phyloP scores from a whole-genome alignment of 2,888 invertebrate species.

The Heliconius charithonia region DNA sequence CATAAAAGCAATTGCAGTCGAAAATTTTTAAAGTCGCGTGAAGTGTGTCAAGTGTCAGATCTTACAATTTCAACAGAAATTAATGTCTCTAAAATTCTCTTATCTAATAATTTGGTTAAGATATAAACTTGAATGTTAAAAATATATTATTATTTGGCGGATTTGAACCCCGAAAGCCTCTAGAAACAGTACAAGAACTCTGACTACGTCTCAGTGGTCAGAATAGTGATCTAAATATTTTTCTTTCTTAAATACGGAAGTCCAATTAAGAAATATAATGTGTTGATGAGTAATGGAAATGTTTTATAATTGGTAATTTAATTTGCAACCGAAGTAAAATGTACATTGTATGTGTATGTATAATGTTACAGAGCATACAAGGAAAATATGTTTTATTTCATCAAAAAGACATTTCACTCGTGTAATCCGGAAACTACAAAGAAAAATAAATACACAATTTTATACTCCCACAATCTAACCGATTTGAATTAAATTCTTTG shows the following conservation, averaged over 20 bases:
- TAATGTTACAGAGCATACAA: not conserved
- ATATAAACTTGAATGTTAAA: too few relatives aligned
- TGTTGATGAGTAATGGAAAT: too few relatives aligned
- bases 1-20: too few relatives aligned
- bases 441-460: constrained; percentile 16
- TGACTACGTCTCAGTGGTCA: too few relatives aligned
- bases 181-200: too few relatives aligned
- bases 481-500: constrained; percentile 31
- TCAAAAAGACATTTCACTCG: constrained; percentile 1
- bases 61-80: not conserved
- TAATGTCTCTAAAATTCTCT: not conserved
- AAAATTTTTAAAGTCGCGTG: too few relatives aligned
- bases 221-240: too few relatives aligned
- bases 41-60: too few relatives aligned
- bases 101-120: not conserved
- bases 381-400: not conserved
- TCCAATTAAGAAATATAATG: too few relatives aligned
- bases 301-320: not conserved
- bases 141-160: too few relatives aligned
- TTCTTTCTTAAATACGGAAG: too few relatives aligned
- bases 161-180: too few relatives aligned
- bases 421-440: constrained; percentile 6
- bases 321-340: not conserved
- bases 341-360: not conserved
- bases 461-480: constrained; percentile 23